Percentiles rank a stretch among this genome's conserved stretches.
phyloP scores from a whole-genome alignment of 1,140 invertebrate genomes.

The Ylistrum balloti region DNA sequence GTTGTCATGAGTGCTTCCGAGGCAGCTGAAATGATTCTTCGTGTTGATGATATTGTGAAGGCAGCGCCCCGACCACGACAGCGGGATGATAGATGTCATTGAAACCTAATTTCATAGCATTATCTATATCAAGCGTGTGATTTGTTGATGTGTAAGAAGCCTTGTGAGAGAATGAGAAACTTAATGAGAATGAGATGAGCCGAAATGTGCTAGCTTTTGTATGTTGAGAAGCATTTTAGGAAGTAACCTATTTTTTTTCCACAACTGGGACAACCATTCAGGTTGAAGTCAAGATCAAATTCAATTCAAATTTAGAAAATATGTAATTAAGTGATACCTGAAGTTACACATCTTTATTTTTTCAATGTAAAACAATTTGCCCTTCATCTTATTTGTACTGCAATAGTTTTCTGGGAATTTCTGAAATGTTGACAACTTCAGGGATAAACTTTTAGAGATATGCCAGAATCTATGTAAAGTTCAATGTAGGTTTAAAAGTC shows the following conservation, averaged over 20 bases:
- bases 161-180: background rate
- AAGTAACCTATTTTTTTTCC: background rate
- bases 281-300: background rate
- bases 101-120: constrained; percentile 13
- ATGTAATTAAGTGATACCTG: too few relatives aligned
- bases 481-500: too few relatives aligned
- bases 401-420: too few relatives aligned
- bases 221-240: background rate
- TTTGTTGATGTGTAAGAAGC: background rate
- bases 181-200: background rate
- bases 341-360: too few relatives aligned
- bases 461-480: too few relatives aligned
- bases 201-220: background rate
- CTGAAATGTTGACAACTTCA: too few relatives aligned
- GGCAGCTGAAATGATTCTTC: constrained; percentile 99
- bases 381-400: too few relatives aligned
- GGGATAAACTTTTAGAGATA: too few relatives aligned
- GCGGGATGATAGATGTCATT: constrained; percentile 87
- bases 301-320: too few relatives aligned
- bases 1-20: constrained; percentile 97
- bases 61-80: constrained; percentile 95
- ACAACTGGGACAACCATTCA: background rate
- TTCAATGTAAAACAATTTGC: too few relatives aligned
- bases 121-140: constrained; percentile 2
- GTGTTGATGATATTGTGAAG: constrained; percentile 98